Conservation (phyloP, 1,140 invertebrate species). For the Zelostemma sp. region DNA sequence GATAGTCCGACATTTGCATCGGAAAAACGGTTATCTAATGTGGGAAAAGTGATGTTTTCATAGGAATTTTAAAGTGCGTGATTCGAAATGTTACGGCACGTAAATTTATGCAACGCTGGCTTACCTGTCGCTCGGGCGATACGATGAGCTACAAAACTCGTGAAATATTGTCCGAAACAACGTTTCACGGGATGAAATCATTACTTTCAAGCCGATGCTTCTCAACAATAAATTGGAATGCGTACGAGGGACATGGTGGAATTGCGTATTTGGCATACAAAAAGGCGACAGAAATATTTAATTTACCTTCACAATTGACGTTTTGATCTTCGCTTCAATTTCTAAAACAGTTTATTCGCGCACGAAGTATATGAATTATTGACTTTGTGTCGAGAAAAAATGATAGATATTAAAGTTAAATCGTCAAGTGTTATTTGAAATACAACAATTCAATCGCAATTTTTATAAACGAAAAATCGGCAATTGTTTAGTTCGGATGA, state of each 20-base stretch:
- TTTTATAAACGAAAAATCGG: too few species aligned
- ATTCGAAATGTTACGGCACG: slow-evolving; percentile 24
- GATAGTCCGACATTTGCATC: too few species aligned
- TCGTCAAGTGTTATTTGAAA: too few species aligned
- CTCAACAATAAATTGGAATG: slow-evolving; percentile 18
- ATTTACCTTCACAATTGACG: not conserved
- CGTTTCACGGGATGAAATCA: slow-evolving; percentile 29
- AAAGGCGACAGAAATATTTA: slow-evolving; percentile 12
- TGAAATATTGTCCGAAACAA: slow-evolving; percentile 33
- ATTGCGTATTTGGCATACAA: not conserved
- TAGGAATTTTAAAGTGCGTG: slow-evolving; percentile 16
- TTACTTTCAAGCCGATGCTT: slow-evolving; percentile 25
- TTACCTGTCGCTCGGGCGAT: slow-evolving; percentile 34
- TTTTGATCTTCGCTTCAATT: not conserved
- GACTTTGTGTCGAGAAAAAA: not conserved
- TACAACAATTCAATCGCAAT: too few species aligned
- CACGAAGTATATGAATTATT: not conserved
- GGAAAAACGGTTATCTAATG: too few species aligned
- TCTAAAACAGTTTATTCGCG: not conserved
- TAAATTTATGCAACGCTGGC: slow-evolving; percentile 33
- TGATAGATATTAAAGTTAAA: too few species aligned
- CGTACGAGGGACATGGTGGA: slow-evolving; percentile 4
- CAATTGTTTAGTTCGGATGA: not conserved
- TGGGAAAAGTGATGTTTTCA: not conserved
- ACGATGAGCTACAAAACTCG: slow-evolving; percentile 29